Evolutionary conservation across 2,113 vertebrate species (phyloP).

Genomic region (Tursiops truncatus): DNA sequence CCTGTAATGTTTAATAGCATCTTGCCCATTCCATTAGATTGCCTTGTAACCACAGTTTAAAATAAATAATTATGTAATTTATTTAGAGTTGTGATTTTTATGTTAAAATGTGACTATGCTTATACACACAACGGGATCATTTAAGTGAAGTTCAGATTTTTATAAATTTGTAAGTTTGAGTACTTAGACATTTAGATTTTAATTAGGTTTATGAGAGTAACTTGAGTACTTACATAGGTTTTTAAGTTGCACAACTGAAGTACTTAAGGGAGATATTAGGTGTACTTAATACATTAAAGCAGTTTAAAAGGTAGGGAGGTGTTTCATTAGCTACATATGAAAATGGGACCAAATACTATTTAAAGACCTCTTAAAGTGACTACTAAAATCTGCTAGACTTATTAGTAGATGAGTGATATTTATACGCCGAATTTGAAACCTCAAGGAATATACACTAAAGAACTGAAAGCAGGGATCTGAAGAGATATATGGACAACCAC

Average conservation of each 20-base stretch:
- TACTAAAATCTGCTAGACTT: neutral
- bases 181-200: neutral
- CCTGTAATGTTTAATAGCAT: neutral
- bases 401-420: neutral
- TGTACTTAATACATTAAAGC: neutral
- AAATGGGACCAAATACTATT: neutral
- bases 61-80: neutral
- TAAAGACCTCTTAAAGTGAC: neutral
- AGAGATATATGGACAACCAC: neutral
- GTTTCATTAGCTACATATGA: constrained; percentile 8
- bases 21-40: neutral
- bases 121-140: neutral
- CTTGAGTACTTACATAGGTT: neutral
- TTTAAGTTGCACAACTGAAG: neutral
- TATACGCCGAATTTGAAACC: neutral
- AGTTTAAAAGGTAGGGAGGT: neutral
- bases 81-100: constrained; percentile 13
- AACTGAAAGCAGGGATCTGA: neutral
- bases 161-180: neutral
- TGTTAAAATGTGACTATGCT: neutral
- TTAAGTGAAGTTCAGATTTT: neutral
- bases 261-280: neutral
- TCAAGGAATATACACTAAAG: neutral
- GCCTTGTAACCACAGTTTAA: neutral
- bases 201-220: neutral